Evolutionary conservation across 1,140 invertebrate species (phyloP), one percentile per base, ranked within the genome.

Genomic region (Diachasmimorpha longicaudata): DNA sequence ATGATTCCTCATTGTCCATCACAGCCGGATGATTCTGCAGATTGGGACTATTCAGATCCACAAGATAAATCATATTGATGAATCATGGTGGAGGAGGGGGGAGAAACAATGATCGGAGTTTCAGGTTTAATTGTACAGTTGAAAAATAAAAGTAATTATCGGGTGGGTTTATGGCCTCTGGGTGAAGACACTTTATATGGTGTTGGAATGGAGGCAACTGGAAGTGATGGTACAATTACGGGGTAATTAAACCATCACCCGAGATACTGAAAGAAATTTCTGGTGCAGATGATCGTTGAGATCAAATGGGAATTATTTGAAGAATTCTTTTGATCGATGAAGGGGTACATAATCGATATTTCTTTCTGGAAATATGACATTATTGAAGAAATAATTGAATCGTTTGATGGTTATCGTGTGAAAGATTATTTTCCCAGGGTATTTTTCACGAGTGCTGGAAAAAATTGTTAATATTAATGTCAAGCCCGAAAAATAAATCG

Each of bases 161-260:
- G 58, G 21, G 10, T 25, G 23, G 4, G 19, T 63, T 63, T 63
- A 63, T 63, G 23, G 9, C 58, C 23, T 8, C 5, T 63, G 58
- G 23, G 19, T 23, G 58, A 63, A 63, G 58, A 25, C 8, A 25
- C 58, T 63, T 63, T 63, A 63, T 63, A 63, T 63, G 58, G 58
- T 19, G 58, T 23, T 63, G 58, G 58, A 63, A 63, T 63, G 23
- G 23, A 77, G 44, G 25, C 58, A 19, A 36, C 72, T 77, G 52
- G 69, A 75, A 82, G 19, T 74, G 67, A 72, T 39, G 67, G 23
- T 66, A 42, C 74, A 78, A 83, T 83, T 81, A 82, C 73, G 9
- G 42, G 52, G 74, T 75, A 82, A 81, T 81, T 81, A 82, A 79
- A 19, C 52, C 72, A 76, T 79, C 74, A 68, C n/a, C n/a, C 11